phyloP scores from a whole-genome alignment of 1,140 invertebrate species.

The Hylaeus volcanicus region DNA sequence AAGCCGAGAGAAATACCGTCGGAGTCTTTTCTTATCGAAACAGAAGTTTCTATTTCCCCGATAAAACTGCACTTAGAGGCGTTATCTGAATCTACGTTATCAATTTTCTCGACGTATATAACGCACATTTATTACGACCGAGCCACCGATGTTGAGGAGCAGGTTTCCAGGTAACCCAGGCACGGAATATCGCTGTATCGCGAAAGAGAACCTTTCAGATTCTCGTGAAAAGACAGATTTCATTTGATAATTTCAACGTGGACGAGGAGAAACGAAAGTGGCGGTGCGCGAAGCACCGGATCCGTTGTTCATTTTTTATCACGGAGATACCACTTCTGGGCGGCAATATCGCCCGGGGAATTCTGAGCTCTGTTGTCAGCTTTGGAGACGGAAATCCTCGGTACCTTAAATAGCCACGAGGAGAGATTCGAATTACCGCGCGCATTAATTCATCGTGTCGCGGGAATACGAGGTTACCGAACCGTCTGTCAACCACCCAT shows the following conservation, averaged over 20 bases:
- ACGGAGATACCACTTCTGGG: not conserved
- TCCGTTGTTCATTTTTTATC: constrained; percentile 4
- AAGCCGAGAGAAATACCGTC: not conserved
- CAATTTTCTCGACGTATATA: constrained; percentile 3
- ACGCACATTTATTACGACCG: constrained; percentile 7
- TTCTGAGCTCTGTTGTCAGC: not conserved
- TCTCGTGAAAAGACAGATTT: constrained; percentile 12
- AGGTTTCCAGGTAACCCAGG: not conserved
- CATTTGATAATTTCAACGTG: constrained; percentile 23
- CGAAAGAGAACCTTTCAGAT: not conserved
- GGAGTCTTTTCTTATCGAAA: not conserved
- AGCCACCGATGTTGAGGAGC: not conserved
- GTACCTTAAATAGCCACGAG: not conserved
- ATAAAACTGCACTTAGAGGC: not conserved
- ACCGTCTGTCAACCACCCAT: too few species aligned
- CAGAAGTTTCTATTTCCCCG: not conserved
- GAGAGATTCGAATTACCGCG: too few species aligned
- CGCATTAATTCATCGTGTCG: too few species aligned
- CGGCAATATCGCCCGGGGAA: not conserved
- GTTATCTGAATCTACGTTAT: constrained; percentile 20
- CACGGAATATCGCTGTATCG: not conserved
- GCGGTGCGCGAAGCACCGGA: too few species aligned
- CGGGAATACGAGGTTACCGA: too few species aligned
- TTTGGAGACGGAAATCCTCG: not conserved
- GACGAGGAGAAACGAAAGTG: not conserved